Evolutionary conservation across 2,888 invertebrate genomes (phyloP), one percentile per base, ranked within the genome.

Genomic region (Drosophila siamana): DNA sequence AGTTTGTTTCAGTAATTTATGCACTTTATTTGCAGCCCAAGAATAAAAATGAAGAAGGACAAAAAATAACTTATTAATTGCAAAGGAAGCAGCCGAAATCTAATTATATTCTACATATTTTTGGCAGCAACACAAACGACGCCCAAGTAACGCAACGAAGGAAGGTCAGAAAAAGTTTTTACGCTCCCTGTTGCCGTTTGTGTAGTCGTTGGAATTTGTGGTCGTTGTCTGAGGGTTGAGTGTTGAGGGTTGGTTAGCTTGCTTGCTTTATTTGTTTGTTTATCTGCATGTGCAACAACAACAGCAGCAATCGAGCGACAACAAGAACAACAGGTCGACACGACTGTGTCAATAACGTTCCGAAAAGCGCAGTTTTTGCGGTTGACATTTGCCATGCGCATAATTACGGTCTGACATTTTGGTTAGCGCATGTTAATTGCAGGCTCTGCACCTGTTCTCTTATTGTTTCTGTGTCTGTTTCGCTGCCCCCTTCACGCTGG

Each of bases 371-470:
- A 77, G 52, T 64, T 33, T 56, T 33, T 67, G 66, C 40, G 54
- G 47, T 69, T 46, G 62, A 57, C 65, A 76, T 69, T 77, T 73
- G 77, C 57, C 73, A 73, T 73, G 77, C 70, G 74, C 74, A 76
- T 76, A 76, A 73, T 76, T 77, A 63, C 47, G 73, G 63, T 73
- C 63, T 74, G 70, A 61, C 70, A 70, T 78, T 77, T 77, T 44
- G 70, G 70, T 64, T 55, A 48, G 73, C 64, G 56, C 65, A 65
- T 67, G 78, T 77, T 77, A 77, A 77, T 77, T 77, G 77, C 78
- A 68, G 26, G 54, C 38, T 26, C 69, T 24, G 9, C 16, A 9
- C 24, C 44, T 22, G 22, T 33, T 9, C 16, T 7, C 2, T n/a
- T 15, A 8, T 36, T 50, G 3, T 5, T 13, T 19, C 13, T 8